A percentile compares a stretch with the other conserved stretches of the same genome.
These are phyloP conservation scores for Python bivittatus DNA, from an alignment of 2,113 vertebrate genomes.

Conservation along the genomic window DNA sequence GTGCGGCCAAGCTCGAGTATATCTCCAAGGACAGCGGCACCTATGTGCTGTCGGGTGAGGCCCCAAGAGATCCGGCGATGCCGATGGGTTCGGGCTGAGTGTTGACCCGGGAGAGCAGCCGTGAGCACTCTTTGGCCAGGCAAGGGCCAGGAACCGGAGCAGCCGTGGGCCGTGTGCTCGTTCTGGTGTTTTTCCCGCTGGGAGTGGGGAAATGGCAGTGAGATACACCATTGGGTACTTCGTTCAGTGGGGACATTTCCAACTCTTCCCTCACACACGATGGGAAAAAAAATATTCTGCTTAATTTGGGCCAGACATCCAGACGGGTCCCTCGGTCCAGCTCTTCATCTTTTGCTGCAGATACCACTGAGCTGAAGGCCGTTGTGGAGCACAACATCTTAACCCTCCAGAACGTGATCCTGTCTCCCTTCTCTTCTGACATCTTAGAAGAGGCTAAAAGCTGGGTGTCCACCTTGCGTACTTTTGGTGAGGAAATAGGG, in stretches of 20 bases:
- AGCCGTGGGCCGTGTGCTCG: neutral
- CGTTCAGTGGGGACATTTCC: neutral
- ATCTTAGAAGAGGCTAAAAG: conserved; percentile 68
- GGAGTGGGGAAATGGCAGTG: neutral
- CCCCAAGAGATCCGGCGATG: no score
- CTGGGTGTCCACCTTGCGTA: conserved; percentile 71
- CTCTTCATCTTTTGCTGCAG: conserved; percentile 59
- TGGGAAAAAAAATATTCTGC: no score
- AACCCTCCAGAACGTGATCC: conserved; percentile 73
- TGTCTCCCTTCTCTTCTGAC: conserved; percentile 66
- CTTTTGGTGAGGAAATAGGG: conserved; percentile 70
- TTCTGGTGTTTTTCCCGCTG: neutral
- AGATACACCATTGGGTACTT: neutral
- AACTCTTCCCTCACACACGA: neutral
- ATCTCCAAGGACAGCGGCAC: conserved; percentile 61
- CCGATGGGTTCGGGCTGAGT: neutral
- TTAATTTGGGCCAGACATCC: neutral
- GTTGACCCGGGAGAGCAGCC: no score
- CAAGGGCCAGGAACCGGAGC: neutral
- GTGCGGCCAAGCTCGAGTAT: conserved; percentile 11
- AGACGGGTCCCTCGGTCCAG: fast-evolving
- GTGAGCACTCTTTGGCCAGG: neutral
- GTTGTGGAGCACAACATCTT: conserved; percentile 75
- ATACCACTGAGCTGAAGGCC: conserved; percentile 64
- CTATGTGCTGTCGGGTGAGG: conserved; percentile 75